Evolutionary conservation across 2,797 vertebrate species (phyloP).

Genomic region (Cichlasoma orientale): DNA sequence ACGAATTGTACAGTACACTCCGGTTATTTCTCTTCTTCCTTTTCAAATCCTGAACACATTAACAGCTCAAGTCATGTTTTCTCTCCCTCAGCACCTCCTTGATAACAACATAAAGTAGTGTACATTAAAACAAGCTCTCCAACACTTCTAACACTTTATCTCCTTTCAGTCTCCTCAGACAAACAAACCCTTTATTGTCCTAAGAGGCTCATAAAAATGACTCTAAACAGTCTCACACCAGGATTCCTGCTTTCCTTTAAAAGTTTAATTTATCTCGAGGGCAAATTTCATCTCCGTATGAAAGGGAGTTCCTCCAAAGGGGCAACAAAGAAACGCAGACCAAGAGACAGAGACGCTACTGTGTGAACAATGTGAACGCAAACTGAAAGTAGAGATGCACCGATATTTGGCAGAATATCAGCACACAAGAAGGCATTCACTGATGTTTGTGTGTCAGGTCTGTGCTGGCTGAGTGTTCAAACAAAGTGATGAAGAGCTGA

Average conservation of each 20-base stretch:
- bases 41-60: constrained; percentile 65
- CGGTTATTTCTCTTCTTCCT: constrained; percentile 66
- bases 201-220: constrained; percentile 16
- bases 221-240: constrained; percentile 22
- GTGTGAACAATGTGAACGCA: constrained; percentile 64
- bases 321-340: constrained; percentile 71
- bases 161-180: constrained; percentile 27
- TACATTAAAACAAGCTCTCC: constrained; percentile 65
- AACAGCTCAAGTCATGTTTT: constrained; percentile 57
- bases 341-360: constrained; percentile 73
- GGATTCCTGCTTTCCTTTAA: constrained; percentile 29
- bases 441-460: not conserved
- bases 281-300: constrained; percentile 50
- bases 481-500: not conserved
- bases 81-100: constrained; percentile 17
- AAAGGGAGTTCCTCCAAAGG: constrained; percentile 61
- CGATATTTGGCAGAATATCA: not conserved
- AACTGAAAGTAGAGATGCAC: constrained; percentile 35
- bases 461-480: not conserved
- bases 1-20: constrained; percentile 85
- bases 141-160: constrained; percentile 40
- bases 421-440: not conserved
- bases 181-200: constrained; percentile 1
- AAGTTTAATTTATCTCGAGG: constrained; percentile 55
- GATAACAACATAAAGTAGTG: constrained; percentile 68